Evolutionary conservation across 2,797 vertebrate genomes (phyloP).

Genomic region (Syndactyla subalaris): DNA sequence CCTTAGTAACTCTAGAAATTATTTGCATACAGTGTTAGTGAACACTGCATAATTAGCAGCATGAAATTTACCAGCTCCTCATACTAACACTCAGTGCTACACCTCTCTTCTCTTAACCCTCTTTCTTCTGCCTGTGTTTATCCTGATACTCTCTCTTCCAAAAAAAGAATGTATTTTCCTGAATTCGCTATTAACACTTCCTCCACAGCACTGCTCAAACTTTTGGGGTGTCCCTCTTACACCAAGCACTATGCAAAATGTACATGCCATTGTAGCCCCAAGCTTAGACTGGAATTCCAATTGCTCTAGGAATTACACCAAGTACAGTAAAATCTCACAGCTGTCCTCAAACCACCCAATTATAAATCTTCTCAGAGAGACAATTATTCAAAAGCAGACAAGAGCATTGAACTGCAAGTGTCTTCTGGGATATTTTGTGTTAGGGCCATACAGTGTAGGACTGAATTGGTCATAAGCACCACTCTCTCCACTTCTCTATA

Average conservation of each 20-base stretch:
- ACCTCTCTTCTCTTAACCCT: neutral
- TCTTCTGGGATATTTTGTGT: neutral
- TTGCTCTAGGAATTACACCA: neutral
- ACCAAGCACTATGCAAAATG: neutral
- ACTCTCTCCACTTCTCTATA: neutral
- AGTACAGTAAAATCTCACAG: neutral
- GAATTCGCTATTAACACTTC: neutral
- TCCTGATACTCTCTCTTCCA: neutral
- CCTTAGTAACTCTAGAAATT: neutral
- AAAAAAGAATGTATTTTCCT: neutral
- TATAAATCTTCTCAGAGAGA: neutral
- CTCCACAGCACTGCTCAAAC: neutral
- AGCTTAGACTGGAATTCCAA: neutral
- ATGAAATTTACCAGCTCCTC: neutral
- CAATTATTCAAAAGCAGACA: neutral
- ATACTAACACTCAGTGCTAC: neutral
- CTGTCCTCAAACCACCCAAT: neutral
- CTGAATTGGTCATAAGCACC: neutral
- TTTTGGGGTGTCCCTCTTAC: neutral
- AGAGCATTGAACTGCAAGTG: neutral
- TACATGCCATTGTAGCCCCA: neutral
- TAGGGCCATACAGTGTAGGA: neutral
- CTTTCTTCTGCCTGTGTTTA: neutral
- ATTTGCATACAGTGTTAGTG: neutral
- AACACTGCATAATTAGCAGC: neutral